Evolutionary conservation across 2,888 invertebrate genomes (phyloP).

Genomic region (Lycaena phlaeas): DNA sequence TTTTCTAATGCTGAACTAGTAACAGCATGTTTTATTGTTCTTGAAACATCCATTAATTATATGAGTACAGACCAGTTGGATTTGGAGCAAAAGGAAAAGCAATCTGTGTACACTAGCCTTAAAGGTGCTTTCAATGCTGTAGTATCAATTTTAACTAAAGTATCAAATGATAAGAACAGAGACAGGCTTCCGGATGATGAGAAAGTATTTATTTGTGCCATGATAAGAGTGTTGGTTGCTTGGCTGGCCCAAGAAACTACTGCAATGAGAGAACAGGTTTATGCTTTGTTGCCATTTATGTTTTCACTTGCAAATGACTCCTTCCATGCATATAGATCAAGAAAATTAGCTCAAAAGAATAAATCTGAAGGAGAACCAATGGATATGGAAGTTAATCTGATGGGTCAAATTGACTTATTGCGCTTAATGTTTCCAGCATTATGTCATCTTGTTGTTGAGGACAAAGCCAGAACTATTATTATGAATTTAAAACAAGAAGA

Average conservation of each 20-base stretch:
- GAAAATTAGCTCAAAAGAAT: constrained; percentile 78
- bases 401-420: constrained; percentile 80
- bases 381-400: constrained; percentile 51
- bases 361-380: constrained; percentile 72
- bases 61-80: constrained; percentile 87
- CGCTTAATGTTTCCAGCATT: constrained; percentile 89
- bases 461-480: constrained; percentile 85
- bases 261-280: constrained; percentile 88
- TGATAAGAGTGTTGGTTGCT: constrained; percentile 87
- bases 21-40: constrained; percentile 86
- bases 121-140: constrained; percentile 92
- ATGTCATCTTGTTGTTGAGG: constrained; percentile 93
- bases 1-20: constrained; percentile 83
- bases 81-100: constrained; percentile 91
- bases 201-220: constrained; percentile 86
- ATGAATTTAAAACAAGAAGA: constrained; percentile 85
- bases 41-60: constrained; percentile 85
- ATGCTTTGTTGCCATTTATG: constrained; percentile 85
- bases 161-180: constrained; percentile 82
- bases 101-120: constrained; percentile 89
- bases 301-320: constrained; percentile 86
- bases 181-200: constrained; percentile 79
- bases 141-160: constrained; percentile 79
- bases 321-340: constrained; percentile 80
- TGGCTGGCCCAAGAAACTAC: constrained; percentile 94